Conservation (phyloP, 2,797 vertebrate genomes). For the Poliocrania exsul region DNA sequence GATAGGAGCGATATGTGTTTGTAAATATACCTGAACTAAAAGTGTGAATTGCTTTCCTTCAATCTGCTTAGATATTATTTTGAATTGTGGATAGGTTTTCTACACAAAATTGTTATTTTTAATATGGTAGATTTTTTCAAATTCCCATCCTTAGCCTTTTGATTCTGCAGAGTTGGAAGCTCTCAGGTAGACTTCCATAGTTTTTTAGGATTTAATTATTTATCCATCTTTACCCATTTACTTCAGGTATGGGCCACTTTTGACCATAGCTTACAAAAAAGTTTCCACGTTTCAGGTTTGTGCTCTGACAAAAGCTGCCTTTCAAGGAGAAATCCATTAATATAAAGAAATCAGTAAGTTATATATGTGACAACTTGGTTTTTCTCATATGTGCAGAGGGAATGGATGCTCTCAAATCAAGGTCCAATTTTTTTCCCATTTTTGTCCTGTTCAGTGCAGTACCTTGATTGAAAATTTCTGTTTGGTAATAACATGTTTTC, state of each 20-base stretch:
- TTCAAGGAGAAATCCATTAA: not conserved
- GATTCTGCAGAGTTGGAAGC: not conserved
- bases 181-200: not conserved
- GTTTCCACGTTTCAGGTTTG: not conserved
- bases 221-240: not conserved
- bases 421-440: not conserved
- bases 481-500: not conserved
- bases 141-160: not conserved
- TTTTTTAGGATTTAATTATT: not conserved
- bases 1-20: not conserved
- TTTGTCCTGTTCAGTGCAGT: not conserved
- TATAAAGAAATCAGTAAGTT: not conserved
- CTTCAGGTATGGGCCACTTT: not conserved
- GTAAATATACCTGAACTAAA: not conserved
- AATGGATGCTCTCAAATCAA: not conserved
- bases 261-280: not conserved
- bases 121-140: not conserved
- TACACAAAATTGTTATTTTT: not conserved
- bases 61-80: not conserved
- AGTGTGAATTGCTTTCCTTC: not conserved
- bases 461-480: not conserved
- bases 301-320: not conserved
- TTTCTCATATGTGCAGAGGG: not conserved
- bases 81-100: not conserved
- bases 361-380: not conserved